These are phyloP conservation scores for Characodon lateralis DNA, from an alignment of 2,797 vertebrate species.

Conservation along the genomic window DNA sequence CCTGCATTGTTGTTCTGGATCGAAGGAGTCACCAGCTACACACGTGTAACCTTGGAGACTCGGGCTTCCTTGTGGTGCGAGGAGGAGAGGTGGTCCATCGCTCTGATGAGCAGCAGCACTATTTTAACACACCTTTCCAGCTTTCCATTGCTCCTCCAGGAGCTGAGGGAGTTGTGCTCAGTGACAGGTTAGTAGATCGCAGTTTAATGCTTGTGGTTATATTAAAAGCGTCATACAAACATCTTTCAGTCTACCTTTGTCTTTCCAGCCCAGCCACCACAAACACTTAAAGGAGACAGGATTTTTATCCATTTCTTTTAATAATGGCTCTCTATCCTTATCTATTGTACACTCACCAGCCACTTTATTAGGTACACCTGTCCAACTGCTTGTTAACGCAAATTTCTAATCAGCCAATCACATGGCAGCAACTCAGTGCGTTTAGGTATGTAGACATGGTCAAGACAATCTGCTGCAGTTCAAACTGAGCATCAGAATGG, in stretches of 20 bases:
- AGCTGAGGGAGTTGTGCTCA: conserved; percentile 94
- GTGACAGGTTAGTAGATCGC: conserved; percentile 88
- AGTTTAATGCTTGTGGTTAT: neutral
- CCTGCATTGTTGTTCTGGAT: conserved; percentile 95
- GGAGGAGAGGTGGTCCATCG: conserved; percentile 97
- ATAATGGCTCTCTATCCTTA: no score
- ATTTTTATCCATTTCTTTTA: no score
- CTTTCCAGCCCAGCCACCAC: neutral
- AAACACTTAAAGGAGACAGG: neutral
- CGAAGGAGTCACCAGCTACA: conserved; percentile 91
- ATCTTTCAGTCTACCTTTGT: neutral
- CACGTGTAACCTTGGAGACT: conserved; percentile 96
- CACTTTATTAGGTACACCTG: no score
- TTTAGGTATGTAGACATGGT: no score
- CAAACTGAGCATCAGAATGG: no score
- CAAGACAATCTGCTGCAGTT: no score
- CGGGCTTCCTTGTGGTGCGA: conserved; percentile 94
- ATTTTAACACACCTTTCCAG: conserved; percentile 98
- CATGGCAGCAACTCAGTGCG: no score
- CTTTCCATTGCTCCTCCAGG: conserved; percentile 95
- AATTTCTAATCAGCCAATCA: no score
- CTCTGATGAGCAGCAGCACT: conserved; percentile 91
- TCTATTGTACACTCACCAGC: no score
- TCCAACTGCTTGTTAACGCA: no score
- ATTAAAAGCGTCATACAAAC: neutral